These are phyloP conservation scores for Tridacna crocea DNA, from an alignment of 2,888 invertebrate genomes.

Conservation along the genomic window DNA sequence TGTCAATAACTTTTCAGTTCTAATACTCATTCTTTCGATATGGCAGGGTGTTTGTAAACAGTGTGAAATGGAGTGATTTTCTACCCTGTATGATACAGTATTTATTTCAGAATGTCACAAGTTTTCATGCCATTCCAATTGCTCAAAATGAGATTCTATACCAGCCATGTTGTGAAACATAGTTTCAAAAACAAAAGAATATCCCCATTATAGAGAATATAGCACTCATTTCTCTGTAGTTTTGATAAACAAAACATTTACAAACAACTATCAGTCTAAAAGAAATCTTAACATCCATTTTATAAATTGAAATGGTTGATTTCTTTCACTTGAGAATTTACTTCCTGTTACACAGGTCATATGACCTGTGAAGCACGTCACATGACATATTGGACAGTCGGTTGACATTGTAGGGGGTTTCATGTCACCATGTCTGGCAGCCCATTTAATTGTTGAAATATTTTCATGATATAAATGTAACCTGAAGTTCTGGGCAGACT, in stretches of 20 bases:
- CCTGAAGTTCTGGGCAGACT: slow-evolving; percentile 70
- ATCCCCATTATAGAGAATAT: too few relatives aligned
- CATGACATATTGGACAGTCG: slow-evolving; percentile 27
- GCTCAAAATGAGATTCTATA: too few relatives aligned
- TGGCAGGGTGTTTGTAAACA: too few relatives aligned
- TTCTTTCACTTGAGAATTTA: not conserved
- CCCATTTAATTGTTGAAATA: not conserved
- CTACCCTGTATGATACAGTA: too few relatives aligned
- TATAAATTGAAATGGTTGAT: slow-evolving; percentile 5
- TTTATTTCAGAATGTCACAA: too few relatives aligned
- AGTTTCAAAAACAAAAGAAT: too few relatives aligned
- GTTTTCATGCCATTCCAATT: too few relatives aligned
- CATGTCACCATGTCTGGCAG: slow-evolving; percentile 20
- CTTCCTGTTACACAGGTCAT: not conserved
- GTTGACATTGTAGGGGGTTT: slow-evolving; percentile 28
- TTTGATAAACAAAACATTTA: slow-evolving; percentile 15
- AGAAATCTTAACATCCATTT: not conserved
- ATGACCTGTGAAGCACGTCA: not conserved
- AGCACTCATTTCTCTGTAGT: not conserved
- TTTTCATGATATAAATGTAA: slow-evolving; percentile 22
- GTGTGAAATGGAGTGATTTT: too few relatives aligned
- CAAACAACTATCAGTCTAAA: not conserved
- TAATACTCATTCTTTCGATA: too few relatives aligned
- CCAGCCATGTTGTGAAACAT: too few relatives aligned
- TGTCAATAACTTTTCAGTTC: too few relatives aligned